Conservation (phyloP, 1,140 invertebrate species). For the Eumaeus atala region DNA sequence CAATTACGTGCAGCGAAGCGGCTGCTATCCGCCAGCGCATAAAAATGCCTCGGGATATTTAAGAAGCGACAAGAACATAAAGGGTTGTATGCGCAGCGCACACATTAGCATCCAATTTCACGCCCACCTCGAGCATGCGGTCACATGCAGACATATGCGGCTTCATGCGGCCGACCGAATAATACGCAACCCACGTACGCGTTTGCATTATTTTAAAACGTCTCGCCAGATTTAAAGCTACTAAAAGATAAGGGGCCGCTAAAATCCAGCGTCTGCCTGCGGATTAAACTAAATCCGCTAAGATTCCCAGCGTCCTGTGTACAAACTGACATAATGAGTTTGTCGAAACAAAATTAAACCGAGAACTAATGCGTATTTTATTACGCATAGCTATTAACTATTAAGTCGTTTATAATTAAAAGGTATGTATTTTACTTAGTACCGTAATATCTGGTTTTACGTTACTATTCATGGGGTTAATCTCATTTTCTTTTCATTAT, state of each 20-base stretch:
- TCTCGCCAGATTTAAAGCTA: slow-evolving; percentile 22
- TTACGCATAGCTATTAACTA: no score
- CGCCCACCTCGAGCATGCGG: slow-evolving; percentile 12
- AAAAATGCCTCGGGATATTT: no score
- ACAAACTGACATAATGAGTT: not conserved
- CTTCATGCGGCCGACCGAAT: slow-evolving; percentile 8
- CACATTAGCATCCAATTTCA: slow-evolving; percentile 20
- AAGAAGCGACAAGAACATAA: not conserved
- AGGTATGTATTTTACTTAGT: no score
- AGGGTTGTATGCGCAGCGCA: not conserved
- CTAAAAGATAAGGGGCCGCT: slow-evolving; percentile 7
- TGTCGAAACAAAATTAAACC: slow-evolving; percentile 2
- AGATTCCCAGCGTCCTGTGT: slow-evolving; percentile 1
- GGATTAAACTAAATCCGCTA: slow-evolving; percentile 7
- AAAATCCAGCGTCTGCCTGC: not conserved
- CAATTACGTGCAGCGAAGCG: no score
- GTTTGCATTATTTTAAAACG: slow-evolving; percentile 18
- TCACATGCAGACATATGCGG: not conserved
- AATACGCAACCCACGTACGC: slow-evolving; percentile 13
- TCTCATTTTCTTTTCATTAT: no score
- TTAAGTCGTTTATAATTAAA: no score
- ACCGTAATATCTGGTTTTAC: no score
- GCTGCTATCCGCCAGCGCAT: no score
- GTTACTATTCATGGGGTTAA: no score
- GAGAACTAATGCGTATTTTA: not conserved